Percentiles rank a stretch among this genome's conserved stretches.
phyloP scores from a whole-genome alignment of 2,113 vertebrate genomes.

The Nycticebus coucang region DNA sequence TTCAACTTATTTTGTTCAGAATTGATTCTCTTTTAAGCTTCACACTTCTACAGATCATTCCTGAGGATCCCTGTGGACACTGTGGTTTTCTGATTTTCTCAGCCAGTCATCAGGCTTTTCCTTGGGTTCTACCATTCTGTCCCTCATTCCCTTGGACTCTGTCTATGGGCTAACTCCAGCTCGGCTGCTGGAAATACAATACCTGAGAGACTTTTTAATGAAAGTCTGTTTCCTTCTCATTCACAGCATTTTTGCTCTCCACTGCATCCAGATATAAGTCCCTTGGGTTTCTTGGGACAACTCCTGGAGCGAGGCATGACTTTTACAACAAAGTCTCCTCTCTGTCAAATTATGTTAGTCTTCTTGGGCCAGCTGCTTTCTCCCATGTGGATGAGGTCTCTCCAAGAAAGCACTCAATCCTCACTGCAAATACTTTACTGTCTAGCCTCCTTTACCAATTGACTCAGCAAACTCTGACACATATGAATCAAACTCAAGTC shows the following conservation, averaged over 20 bases:
- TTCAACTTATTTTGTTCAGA: background rate
- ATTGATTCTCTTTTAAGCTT: background rate
- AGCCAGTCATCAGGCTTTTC: background rate
- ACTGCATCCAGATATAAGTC: background rate
- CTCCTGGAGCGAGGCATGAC: background rate
- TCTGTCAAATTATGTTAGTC: background rate
- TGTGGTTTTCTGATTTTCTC: background rate
- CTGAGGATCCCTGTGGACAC: background rate
- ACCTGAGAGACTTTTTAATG: background rate
- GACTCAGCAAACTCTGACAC: background rate
- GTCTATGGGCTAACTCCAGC: background rate
- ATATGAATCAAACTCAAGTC: background rate
- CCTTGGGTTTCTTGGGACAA: background rate
- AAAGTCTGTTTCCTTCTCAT: background rate
- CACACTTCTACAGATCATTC: background rate
- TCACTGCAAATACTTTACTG: background rate
- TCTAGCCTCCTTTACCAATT: background rate
- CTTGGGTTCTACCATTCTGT: no score
- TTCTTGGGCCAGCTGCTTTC: background rate
- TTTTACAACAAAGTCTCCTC: background rate
- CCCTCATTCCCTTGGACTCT: background rate
- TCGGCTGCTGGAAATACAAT: background rate
- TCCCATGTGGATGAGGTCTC: background rate
- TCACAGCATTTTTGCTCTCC: background rate
- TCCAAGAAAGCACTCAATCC: background rate